Percentiles rank a stretch among this genome's conserved stretches.
These are phyloP conservation scores for Limnephilus marmoratus DNA, from an alignment of 2,888 invertebrate species.

Conservation along the genomic window DNA sequence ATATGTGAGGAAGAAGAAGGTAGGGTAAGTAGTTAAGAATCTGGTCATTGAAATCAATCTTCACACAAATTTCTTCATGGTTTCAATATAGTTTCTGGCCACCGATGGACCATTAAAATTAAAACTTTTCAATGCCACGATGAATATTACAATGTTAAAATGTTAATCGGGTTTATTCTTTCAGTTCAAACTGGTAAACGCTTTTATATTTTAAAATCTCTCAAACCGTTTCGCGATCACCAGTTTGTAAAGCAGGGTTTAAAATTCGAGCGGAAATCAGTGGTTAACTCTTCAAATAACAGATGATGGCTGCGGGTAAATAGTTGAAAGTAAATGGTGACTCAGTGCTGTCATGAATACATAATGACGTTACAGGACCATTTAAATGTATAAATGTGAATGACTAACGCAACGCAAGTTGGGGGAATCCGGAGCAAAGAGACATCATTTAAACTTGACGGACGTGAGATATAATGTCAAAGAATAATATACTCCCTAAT, in stretches of 20 bases:
- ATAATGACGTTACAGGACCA: neutral
- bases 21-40: too few relatives aligned
- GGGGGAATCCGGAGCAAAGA: neutral
- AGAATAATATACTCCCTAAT: neutral
- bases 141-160: too few relatives aligned
- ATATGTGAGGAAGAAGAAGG: too few relatives aligned
- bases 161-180: too few relatives aligned
- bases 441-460: neutral
- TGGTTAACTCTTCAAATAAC: neutral
- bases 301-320: neutral
- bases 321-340: neutral
- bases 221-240: neutral
- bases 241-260: neutral
- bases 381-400: neutral
- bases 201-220: neutral
- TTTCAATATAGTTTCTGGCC: too few relatives aligned
- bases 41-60: too few relatives aligned
- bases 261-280: neutral
- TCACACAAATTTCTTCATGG: too few relatives aligned
- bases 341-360: neutral
- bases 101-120: too few relatives aligned
- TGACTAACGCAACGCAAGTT: neutral
- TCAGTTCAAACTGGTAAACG: too few relatives aligned
- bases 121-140: too few relatives aligned
- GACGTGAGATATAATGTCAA: neutral